Base-by-base conservation (phyloP, 2,113 vertebrate species). In the Tragelaphus scriptus region DNA sequence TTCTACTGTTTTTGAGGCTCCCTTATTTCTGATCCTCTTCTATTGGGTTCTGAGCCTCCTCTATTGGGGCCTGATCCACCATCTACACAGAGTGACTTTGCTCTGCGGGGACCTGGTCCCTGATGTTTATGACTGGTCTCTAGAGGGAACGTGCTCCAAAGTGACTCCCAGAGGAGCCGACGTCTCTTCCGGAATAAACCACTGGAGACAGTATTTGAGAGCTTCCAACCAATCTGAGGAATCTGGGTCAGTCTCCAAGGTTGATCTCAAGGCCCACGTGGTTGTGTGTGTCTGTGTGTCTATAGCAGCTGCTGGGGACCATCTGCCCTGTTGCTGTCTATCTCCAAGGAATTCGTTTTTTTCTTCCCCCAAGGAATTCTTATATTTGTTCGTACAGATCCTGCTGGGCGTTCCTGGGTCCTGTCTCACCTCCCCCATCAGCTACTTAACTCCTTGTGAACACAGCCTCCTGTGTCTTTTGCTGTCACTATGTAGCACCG, bases 191-290 rank as follows among this genome's bases (percentile, higher is more conserved):
- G 53, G 82, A 63, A 89, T 26, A 91, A 84, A 85, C 12, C 49
- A 12, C 4, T 44, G 11, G 88, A 44, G 55, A 65, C 36, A 58
- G 5, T 47, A 32, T 55, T 79, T 75, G 32, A 86, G 40, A 19
- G 30, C 44, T 51, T 88, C 58, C 11, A 13, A 65, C 3, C 15
- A 40, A 32, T 23, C 80, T 6, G 25, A 61, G 79, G 53, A n/a
- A 6, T 40, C 32, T 36, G 7, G 11, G 0, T 36, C 53, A 26
- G 1, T 6, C 79, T 81, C 89, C 49, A 47, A 53, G 61, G 25
- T 0, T 13, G 77, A 36, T 10, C 36, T 15, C 2, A 28, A 58
- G 59, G n/a, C 14, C 51, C 56, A 0, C 0, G 1, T 26, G 1
- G 8, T 3, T 32, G 40, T 53, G 15, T 58, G 6, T 91, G 59